Evolutionary conservation across 2,888 invertebrate species (phyloP).

Genomic region (Shargacucullia verbasci): DNA sequence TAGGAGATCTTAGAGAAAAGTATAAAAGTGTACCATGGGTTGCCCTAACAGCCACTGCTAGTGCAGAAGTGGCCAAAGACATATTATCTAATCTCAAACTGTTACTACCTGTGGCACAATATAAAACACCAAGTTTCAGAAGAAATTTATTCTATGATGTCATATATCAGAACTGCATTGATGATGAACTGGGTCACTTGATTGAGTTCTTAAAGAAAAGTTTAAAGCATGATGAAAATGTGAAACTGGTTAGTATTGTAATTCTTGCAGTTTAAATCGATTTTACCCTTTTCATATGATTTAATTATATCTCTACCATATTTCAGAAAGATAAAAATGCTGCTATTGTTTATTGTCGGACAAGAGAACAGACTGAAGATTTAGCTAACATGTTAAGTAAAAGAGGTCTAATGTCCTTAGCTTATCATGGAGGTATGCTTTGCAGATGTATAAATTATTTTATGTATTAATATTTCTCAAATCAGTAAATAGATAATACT

Average conservation of each 20-base stretch:
- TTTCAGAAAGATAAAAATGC: constrained; percentile 90
- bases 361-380: constrained; percentile 96
- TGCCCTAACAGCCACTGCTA: constrained; percentile 98
- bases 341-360: constrained; percentile 98
- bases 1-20: constrained; percentile 90
- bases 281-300: constrained; percentile 1
- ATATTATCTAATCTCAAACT: constrained; percentile 93
- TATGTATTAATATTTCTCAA: constrained; percentile 1
- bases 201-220: constrained; percentile 92
- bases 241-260: constrained; percentile 78
- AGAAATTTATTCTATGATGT: constrained; percentile 98
- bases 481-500: background rate
- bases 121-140: constrained; percentile 96
- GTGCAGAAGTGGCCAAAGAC: constrained; percentile 93
- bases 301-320: constrained; percentile 13
- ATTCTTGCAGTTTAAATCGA: background rate
- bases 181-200: constrained; percentile 94
- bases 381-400: constrained; percentile 93
- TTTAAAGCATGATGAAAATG: constrained; percentile 89
- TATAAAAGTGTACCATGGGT: constrained; percentile 94
- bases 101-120: constrained; percentile 91
- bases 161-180: constrained; percentile 94
- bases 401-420: constrained; percentile 92
- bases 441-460: constrained; percentile 16
- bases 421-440: constrained; percentile 96